Conservation (phyloP, 2,888 invertebrate species). For the Pegoplata infirma region DNA sequence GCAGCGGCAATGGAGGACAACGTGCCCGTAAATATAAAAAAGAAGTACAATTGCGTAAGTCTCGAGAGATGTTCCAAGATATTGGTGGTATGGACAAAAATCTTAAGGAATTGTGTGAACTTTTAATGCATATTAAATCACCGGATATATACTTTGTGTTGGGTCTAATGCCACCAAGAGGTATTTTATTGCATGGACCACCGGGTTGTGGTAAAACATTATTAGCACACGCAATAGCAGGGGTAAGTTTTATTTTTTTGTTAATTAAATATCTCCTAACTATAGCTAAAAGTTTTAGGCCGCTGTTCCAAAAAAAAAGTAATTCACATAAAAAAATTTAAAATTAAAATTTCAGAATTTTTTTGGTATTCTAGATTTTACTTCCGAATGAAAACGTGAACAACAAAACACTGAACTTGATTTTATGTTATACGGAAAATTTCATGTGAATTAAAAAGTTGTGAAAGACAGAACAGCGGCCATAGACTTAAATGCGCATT, state of each 20-base stretch:
- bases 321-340: too few relatives aligned
- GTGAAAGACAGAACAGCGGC: too few relatives aligned
- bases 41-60: slow-evolving; percentile 69
- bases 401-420: too few relatives aligned
- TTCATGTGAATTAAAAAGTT: too few relatives aligned
- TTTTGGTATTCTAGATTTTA: too few relatives aligned
- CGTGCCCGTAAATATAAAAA: slow-evolving; percentile 72
- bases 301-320: too few relatives aligned
- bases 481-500: too few relatives aligned
- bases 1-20: slow-evolving; percentile 43
- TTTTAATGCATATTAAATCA: slow-evolving; percentile 91
- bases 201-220: slow-evolving; percentile 96
- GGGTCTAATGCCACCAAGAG: slow-evolving; percentile 92
- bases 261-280: too few relatives aligned
- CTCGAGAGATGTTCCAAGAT: slow-evolving; percentile 78
- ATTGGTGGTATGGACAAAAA: slow-evolving; percentile 90
- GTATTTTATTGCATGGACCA: slow-evolving; percentile 95
- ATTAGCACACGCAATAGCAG: slow-evolving; percentile 89
- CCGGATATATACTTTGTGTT: slow-evolving; percentile 92
- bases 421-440: too few relatives aligned
- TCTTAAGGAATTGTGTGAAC: slow-evolving; percentile 84
- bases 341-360: too few relatives aligned
- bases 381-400: too few relatives aligned
- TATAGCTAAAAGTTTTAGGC: too few relatives aligned
- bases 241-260: slow-evolving; percentile 83